Percentiles rank a stretch among this genome's conserved stretches.
phyloP scores from a whole-genome alignment of 1,140 invertebrate genomes.

The Mycetomoellerius zeteki region DNA sequence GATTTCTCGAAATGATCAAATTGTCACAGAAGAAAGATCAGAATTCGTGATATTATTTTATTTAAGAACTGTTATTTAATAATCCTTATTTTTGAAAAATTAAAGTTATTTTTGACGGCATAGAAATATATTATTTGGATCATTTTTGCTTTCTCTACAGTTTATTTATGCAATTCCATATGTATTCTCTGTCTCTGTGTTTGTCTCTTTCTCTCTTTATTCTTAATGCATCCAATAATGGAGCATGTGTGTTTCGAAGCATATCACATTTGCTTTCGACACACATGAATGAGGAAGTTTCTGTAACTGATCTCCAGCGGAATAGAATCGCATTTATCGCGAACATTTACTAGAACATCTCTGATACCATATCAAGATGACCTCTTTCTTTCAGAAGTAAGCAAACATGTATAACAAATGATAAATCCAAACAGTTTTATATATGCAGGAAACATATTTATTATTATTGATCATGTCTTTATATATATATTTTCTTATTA shows the following conservation, averaged over 20 bases:
- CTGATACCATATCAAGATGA: slow-evolving; percentile 70
- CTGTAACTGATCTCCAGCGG: slow-evolving; percentile 62
- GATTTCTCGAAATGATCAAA: background rate
- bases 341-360: slow-evolving; percentile 67
- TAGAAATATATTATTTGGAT: background rate
- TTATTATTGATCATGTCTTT: background rate
- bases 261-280: slow-evolving; percentile 47
- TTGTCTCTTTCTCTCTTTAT: background rate
- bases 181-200: background rate
- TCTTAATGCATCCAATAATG: slow-evolving; percentile 23
- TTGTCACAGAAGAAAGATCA: background rate
- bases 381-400: slow-evolving; percentile 73
- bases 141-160: background rate
- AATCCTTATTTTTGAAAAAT: background rate
- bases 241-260: background rate
- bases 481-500: slow-evolving; percentile 7
- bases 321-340: slow-evolving; percentile 71
- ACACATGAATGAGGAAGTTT: slow-evolving; percentile 54
- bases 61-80: background rate
- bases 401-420: slow-evolving; percentile 21
- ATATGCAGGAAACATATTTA: slow-evolving; percentile 26
- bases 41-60: background rate
- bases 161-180: slow-evolving; percentile 9
- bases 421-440: slow-evolving; percentile 23
- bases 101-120: background rate